Percentiles rank a stretch among this genome's conserved stretches.
Evolutionary conservation across 2,888 invertebrate species (phyloP).

Genomic region (Amblyjoppa fuscipennis): DNA sequence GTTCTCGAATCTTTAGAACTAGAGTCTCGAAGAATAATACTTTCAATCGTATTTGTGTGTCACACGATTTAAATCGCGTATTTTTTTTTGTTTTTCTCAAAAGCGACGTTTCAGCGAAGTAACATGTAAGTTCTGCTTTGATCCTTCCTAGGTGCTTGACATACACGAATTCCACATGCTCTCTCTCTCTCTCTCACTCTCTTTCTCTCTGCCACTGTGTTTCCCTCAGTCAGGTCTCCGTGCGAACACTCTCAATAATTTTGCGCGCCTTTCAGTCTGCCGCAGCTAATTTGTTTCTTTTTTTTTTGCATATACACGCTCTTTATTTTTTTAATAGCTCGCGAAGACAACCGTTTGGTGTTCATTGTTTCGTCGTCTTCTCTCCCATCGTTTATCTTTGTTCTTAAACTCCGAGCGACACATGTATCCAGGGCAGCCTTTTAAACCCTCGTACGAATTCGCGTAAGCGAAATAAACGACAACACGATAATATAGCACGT

Average conservation of each 20-base stretch:
- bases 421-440: background rate
- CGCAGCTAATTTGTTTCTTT: slow-evolving; percentile 34
- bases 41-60: slow-evolving; percentile 53
- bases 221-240: slow-evolving; percentile 42
- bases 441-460: slow-evolving; percentile 28
- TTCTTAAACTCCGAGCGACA: slow-evolving; percentile 16
- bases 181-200: slow-evolving; percentile 60
- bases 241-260: slow-evolving; percentile 21
- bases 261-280: slow-evolving; percentile 23
- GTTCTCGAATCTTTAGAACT: slow-evolving; percentile 56
- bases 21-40: slow-evolving; percentile 49
- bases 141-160: slow-evolving; percentile 63
- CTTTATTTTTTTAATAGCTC: slow-evolving; percentile 5
- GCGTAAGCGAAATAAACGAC: background rate
- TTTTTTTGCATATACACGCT: background rate
- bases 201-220: slow-evolving; percentile 54
- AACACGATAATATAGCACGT: slow-evolving; percentile 17
- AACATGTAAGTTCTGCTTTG: slow-evolving; percentile 58
- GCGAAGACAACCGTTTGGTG: slow-evolving; percentile 6
- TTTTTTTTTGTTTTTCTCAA: slow-evolving; percentile 49
- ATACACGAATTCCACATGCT: slow-evolving; percentile 55
- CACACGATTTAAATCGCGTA: slow-evolving; percentile 46
- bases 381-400: slow-evolving; percentile 37
- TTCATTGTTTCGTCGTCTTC: slow-evolving; percentile 40
- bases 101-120: slow-evolving; percentile 34